Evolutionary conservation across 2,888 invertebrate genomes (phyloP).

Genomic region (Alviniconcha strummeri): DNA sequence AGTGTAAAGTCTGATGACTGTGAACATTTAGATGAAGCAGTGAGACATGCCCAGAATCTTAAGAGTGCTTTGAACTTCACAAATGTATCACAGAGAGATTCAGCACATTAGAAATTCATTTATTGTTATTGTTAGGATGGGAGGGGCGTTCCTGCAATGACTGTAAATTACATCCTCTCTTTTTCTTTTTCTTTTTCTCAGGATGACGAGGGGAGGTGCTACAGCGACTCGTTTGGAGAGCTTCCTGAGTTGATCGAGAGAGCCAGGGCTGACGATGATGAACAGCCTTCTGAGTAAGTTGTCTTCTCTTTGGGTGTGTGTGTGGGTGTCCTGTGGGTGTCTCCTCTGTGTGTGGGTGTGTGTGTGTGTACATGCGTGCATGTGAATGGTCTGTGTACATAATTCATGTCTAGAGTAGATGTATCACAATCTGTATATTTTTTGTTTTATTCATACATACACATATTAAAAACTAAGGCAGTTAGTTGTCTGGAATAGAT

Average conservation of each 20-base stretch:
- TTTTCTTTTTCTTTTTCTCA: conserved; percentile 42
- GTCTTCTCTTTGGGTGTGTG: background rate
- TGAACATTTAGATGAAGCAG: no score
- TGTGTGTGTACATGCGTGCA: background rate
- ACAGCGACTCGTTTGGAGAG: conserved; percentile 96
- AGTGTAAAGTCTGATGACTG: no score
- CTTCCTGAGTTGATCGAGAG: conserved; percentile 76
- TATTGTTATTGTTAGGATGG: no score
- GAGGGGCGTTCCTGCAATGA: no score
- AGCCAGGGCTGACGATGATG: conserved; percentile 45
- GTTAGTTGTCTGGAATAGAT: no score
- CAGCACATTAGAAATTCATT: no score
- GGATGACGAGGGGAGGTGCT: conserved; percentile 96
- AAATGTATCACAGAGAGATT: no score
- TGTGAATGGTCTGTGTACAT: no score
- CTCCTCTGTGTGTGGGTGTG: background rate
- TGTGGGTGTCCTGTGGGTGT: background rate
- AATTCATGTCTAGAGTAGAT: no score
- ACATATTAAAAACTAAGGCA: background rate
- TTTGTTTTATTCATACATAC: background rate
- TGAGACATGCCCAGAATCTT: no score
- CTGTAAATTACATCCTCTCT: background rate
- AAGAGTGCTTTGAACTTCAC: no score
- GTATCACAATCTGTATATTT: no score
- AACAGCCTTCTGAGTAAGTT: conserved; percentile 46